A percentile compares a stretch with the other conserved stretches of the same genome.
These are phyloP conservation scores for Chrosomus eos DNA, from an alignment of 2,797 vertebrate genomes.

Conservation along the genomic window DNA sequence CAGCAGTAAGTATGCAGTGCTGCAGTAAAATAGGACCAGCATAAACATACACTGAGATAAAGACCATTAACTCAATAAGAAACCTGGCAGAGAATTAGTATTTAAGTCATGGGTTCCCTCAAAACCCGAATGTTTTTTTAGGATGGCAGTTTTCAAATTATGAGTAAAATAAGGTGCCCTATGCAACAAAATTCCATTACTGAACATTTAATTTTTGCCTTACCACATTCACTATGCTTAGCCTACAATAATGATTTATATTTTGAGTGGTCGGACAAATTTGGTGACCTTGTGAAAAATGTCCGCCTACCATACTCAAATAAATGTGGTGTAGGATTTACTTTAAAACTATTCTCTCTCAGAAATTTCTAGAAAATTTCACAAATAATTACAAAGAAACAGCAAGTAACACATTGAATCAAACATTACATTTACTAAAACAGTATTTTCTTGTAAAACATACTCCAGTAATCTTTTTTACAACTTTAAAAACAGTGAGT, in stretches of 20 bases:
- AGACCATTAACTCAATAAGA: slow-evolving; percentile 9
- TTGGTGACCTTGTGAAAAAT: background rate
- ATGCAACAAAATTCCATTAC: background rate
- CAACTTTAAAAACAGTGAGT: too few relatives aligned
- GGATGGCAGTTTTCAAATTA: background rate
- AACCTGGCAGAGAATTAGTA: background rate
- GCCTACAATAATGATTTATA: background rate
- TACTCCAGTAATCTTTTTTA: too few relatives aligned
- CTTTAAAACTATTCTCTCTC: background rate
- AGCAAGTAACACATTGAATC: background rate
- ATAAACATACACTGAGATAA: background rate
- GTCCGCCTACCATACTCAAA: background rate
- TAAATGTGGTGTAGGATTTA: background rate
- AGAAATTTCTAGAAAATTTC: background rate
- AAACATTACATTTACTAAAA: background rate
- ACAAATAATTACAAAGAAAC: too few relatives aligned
- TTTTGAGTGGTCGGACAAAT: background rate
- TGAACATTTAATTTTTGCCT: background rate
- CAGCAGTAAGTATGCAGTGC: background rate
- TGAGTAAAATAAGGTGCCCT: background rate
- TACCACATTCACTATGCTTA: background rate
- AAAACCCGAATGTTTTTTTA: slow-evolving; percentile 9
- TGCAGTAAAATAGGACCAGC: slow-evolving; percentile 12
- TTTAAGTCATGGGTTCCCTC: background rate
- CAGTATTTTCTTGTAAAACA: background rate